Evolutionary conservation across 2,888 invertebrate species (phyloP), one percentile per base, ranked within the genome.

Genomic region (Alviniconcha strummeri): DNA sequence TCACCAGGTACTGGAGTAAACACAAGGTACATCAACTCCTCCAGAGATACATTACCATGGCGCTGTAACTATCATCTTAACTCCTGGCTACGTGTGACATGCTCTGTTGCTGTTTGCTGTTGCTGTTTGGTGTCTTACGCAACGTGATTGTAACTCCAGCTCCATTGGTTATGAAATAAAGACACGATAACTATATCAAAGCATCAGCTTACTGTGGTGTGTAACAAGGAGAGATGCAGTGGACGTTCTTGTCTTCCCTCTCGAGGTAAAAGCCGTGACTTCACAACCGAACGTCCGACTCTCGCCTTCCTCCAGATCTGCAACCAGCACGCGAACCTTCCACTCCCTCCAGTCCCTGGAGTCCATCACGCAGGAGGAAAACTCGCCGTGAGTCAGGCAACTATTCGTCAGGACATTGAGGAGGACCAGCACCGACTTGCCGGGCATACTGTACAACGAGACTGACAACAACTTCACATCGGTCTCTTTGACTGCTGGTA

Each of bases 381-480:
- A 79, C 64, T 79, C 77, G 56, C 60, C 57, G n/a, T 55, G 56
- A 11, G 77, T 77, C 4, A 55, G 17, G 19, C 77, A 77, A 52
- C 56, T 56, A n/a, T 57, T 57, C 17, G 54, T 77, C n/a, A 56
- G 15, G 1, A 56, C 55, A n/a, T 57, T 77, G 7, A 56, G 55
- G 17, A 55, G 56, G 17, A 56, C 77, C 9, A 77, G 57, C 5
- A 77, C 19, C 7, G 57, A 77, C n/a, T 56, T 77, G 54, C 77
- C 77, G n/a, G 76, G 17, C 8, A 36, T 69, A 69, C 36, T 19
- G 36, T 75, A 82, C 82, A 82, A 54, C 6, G 17, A 52, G 8
- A 82, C 19, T 9, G 82, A 82, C 55, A 82, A 54, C 19, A 82
- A n/a, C 15, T 77, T 82, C 77, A 82, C 19, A 60, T 77, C 82